Percentiles rank a stretch among this genome's conserved stretches.
Evolutionary conservation across 2,888 invertebrate genomes (phyloP).

Genomic region (Andrena fulva): DNA sequence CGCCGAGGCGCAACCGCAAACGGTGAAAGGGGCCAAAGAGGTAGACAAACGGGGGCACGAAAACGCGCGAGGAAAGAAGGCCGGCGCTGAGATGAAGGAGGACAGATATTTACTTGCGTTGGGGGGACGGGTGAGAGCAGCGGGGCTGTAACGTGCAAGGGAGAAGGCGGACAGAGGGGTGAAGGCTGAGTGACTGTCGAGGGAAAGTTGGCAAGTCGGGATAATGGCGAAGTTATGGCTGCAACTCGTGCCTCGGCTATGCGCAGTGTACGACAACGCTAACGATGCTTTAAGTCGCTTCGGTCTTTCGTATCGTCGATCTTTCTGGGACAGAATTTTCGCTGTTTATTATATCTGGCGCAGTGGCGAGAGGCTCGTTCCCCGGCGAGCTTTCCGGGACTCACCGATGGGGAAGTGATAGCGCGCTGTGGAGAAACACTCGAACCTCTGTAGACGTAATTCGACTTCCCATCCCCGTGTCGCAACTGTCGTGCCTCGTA

Average conservation of each 20-base stretch:
- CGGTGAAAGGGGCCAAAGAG: background rate
- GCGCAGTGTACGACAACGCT: constrained; percentile 74
- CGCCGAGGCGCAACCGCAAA: constrained; percentile 18
- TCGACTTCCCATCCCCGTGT: background rate
- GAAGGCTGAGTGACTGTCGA: constrained; percentile 46
- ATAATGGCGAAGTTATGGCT: constrained; percentile 83
- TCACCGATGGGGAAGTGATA: constrained; percentile 41
- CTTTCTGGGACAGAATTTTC: constrained; percentile 22
- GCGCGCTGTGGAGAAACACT: constrained; percentile 18
- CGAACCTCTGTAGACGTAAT: constrained; percentile 15
- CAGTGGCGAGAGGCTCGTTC: background rate
- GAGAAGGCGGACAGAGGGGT: constrained; percentile 8
- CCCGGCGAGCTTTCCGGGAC: background rate
- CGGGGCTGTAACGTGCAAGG: background rate
- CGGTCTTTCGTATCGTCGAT: constrained; percentile 32
- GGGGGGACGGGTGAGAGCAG: background rate
- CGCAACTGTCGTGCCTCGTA: background rate
- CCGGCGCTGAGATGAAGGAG: background rate
- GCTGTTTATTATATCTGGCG: constrained; percentile 24
- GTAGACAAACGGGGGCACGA: background rate
- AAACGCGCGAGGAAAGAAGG: background rate
- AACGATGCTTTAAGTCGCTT: constrained; percentile 78
- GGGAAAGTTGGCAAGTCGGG: constrained; percentile 80
- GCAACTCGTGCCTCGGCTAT: constrained; percentile 62
- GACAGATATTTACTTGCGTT: background rate